phyloP scores from a whole-genome alignment of 2,797 vertebrate species.

The Rousettus madagascariensis region DNA sequence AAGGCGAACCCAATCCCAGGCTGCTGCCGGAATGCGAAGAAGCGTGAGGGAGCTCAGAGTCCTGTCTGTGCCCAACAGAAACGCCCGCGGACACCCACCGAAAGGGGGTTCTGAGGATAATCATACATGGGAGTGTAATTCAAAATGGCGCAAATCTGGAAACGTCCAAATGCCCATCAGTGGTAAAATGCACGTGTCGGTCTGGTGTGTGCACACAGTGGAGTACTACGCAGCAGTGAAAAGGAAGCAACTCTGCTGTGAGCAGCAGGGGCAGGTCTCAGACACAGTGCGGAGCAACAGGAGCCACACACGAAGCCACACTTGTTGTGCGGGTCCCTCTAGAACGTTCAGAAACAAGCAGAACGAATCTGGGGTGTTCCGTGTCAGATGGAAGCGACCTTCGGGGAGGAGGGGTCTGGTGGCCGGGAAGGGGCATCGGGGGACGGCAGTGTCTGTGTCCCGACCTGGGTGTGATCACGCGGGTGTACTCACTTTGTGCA shows the following conservation, averaged over 20 bases:
- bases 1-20: neutral
- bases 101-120: neutral
- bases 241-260: neutral
- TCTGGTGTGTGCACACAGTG: neutral
- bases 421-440: rapidly evolving
- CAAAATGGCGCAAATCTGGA: neutral
- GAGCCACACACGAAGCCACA: neutral
- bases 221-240: neutral
- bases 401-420: neutral
- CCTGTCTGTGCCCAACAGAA: neutral
- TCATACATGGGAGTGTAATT: neutral
- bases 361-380: neutral
- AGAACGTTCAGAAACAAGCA: neutral
- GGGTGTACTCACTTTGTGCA: neutral
- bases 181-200: neutral
- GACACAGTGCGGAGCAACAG: no score
- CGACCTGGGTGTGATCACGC: neutral
- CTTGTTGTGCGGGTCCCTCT: neutral
- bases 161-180: neutral
- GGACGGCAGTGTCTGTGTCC: neutral
- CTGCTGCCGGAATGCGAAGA: neutral
- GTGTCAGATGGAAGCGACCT: rapidly evolving
- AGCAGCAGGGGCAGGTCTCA: neutral
- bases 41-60: no score
- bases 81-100: no score